phyloP scores from a whole-genome alignment of 1,140 invertebrate species.

The Bacillus rossius region DNA sequence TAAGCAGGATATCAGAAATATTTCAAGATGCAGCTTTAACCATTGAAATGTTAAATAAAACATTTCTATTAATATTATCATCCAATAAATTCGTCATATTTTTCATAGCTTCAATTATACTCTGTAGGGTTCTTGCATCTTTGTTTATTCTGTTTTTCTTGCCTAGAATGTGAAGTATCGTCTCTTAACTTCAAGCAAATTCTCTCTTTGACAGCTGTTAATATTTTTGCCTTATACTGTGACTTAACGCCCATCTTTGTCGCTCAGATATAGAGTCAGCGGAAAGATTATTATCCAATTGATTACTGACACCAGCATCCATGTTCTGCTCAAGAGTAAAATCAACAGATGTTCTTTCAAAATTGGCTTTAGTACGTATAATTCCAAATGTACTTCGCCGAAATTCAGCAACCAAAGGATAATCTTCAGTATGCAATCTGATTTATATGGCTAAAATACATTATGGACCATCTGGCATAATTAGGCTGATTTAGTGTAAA shows the following conservation, averaged over 20 bases:
- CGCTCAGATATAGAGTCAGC: slow-evolving; percentile 20
- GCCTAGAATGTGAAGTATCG: too few relatives aligned
- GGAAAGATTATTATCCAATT: background rate
- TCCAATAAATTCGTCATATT: slow-evolving; percentile 26
- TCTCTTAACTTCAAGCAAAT: too few relatives aligned
- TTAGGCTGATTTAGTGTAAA: slow-evolving; percentile 34
- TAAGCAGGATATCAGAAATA: slow-evolving; percentile 26
- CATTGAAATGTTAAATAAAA: slow-evolving; percentile 29
- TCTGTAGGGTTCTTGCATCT: too few relatives aligned
- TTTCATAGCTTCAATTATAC: slow-evolving; percentile 15
- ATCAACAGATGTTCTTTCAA: slow-evolving; percentile 11
- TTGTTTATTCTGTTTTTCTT: too few relatives aligned
- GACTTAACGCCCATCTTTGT: slow-evolving; percentile 19
- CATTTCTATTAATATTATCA: slow-evolving; percentile 24
- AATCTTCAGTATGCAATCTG: slow-evolving; percentile 14
- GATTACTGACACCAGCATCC: background rate
- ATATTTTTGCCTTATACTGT: slow-evolving; percentile 13
- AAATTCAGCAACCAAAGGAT: slow-evolving; percentile 19
- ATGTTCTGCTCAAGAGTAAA: slow-evolving; percentile 20
- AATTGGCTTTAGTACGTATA: slow-evolving; percentile 16
- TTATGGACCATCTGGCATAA: slow-evolving; percentile 29
- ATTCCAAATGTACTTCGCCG: slow-evolving; percentile 25
- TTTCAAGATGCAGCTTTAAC: slow-evolving; percentile 27
- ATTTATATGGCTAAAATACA: slow-evolving; percentile 14
- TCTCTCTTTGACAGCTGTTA: slow-evolving; percentile 8